These are phyloP conservation scores for Paelopatides confundens DNA, from an alignment of 53 echinoderm and acorn worm species.

Conservation along the genomic window DNA sequence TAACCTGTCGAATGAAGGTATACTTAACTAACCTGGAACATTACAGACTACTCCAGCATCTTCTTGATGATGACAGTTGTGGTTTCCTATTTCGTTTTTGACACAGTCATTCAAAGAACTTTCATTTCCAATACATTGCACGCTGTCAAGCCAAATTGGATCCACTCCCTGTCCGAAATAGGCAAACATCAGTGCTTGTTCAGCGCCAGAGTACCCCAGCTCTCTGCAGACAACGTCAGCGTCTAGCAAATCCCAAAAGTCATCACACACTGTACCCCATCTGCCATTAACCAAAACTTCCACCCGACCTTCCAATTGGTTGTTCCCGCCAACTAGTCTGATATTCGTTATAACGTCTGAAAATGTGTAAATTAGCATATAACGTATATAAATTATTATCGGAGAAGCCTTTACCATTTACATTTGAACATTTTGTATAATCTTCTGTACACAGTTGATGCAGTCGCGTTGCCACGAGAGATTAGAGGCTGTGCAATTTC, in stretches of 20 bases:
- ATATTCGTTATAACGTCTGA: too few relatives aligned
- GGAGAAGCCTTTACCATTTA: too few relatives aligned
- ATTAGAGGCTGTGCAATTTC: too few relatives aligned
- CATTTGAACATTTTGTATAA: too few relatives aligned
- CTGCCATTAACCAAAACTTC: conserved; percentile 39
- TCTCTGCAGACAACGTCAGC: conserved; percentile 50
- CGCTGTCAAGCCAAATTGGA: conserved; percentile 47
- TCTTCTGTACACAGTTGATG: too few relatives aligned
- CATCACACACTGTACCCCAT: conserved; percentile 64
- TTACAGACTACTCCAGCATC: conserved; percentile 54
- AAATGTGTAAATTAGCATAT: too few relatives aligned
- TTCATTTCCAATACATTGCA: conserved; percentile 28
- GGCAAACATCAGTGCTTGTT: background rate
- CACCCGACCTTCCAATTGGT: too few relatives aligned
- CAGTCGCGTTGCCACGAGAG: too few relatives aligned
- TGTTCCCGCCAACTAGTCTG: too few relatives aligned
- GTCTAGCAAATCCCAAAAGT: conserved; percentile 24
- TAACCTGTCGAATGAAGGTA: too few relatives aligned
- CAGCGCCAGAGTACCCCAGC: conserved; percentile 41
- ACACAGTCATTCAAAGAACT: conserved; percentile 20
- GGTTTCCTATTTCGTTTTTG: background rate
- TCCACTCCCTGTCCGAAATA: conserved; percentile 30
- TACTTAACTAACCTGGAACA: too few relatives aligned
- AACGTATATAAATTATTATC: too few relatives aligned
- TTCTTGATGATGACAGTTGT: conserved; percentile 49